phyloP scores from a whole-genome alignment of 1,140 invertebrate genomes.

The Euglossa dilemma region DNA sequence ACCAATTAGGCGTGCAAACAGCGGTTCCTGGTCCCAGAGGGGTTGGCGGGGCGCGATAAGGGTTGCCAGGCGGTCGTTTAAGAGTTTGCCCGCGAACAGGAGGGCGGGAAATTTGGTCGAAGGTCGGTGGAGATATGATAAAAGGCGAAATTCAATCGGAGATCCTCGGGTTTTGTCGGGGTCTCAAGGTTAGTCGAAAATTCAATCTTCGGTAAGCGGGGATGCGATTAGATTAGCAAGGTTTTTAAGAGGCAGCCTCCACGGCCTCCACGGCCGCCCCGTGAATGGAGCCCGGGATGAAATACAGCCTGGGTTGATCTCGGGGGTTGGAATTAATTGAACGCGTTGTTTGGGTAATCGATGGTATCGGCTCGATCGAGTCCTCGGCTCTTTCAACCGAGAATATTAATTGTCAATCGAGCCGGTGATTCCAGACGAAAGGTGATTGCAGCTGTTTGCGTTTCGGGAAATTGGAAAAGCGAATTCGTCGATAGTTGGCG shows the following conservation, averaged over 20 bases:
- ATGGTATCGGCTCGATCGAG: conserved; percentile 35
- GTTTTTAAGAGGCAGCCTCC: conserved; percentile 15
- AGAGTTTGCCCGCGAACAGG: not conserved
- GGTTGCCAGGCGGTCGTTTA: not conserved
- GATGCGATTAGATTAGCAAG: conserved; percentile 31
- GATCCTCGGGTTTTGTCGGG: not conserved
- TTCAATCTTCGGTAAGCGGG: conserved; percentile 16
- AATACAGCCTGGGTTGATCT: conserved; percentile 30
- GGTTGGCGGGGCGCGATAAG: conserved; percentile 16
- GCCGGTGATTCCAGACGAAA: conserved; percentile 19
- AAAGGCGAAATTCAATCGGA: conserved; percentile 21
- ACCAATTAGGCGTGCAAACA: conserved; percentile 57
- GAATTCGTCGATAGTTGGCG: not conserved
- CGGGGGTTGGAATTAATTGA: conserved; percentile 43
- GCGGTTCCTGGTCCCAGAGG: not conserved
- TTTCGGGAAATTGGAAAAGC: conserved; percentile 37
- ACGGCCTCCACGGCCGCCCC: too few species aligned
- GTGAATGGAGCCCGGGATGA: not conserved
- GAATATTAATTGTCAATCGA: conserved; percentile 51
- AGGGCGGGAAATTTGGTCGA: not conserved
- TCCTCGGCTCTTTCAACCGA: conserved; percentile 21
- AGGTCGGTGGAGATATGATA: not conserved
- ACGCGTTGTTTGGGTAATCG: conserved; percentile 51
- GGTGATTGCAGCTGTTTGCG: conserved; percentile 6
- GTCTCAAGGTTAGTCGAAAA: conserved; percentile 11